phyloP scores from a whole-genome alignment of 2,113 vertebrate species.

The Scatophagus argus region DNA sequence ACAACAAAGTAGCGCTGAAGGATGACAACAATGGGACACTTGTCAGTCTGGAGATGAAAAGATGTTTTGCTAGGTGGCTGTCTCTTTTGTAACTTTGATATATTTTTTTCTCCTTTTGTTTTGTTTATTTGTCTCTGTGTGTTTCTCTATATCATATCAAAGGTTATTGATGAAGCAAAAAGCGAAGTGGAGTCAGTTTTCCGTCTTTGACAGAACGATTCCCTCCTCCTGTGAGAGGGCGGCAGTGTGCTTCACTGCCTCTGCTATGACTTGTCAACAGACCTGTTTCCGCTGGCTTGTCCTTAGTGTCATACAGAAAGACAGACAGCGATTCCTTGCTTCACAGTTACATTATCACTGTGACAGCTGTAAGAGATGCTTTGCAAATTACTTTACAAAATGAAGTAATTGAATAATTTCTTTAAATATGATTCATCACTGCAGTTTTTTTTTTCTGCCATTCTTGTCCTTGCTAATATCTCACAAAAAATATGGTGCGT shows the following conservation, averaged over 20 bases:
- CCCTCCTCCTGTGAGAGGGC: conserved; percentile 57
- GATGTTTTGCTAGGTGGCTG: conserved; percentile 74
- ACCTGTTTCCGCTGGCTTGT: conserved; percentile 71
- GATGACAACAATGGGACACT: conserved; percentile 82
- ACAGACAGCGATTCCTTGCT: too few species aligned
- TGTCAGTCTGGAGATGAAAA: conserved; percentile 84
- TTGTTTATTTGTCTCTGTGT: conserved; percentile 65
- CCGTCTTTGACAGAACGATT: conserved; percentile 55
- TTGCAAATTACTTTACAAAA: too few species aligned
- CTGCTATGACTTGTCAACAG: conserved; percentile 66
- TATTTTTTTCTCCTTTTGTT: conserved; percentile 50
- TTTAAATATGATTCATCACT: too few species aligned
- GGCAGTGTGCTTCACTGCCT: conserved; percentile 63
- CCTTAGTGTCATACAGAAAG: conserved; percentile 57
- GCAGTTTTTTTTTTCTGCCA: too few species aligned
- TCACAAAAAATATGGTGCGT: too few species aligned
- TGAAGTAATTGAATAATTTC: too few species aligned
- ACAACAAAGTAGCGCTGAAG: conserved; percentile 80
- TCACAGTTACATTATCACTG: too few species aligned
- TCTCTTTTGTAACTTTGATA: conserved; percentile 69
- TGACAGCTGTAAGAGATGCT: too few species aligned
- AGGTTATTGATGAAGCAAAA: conserved; percentile 71
- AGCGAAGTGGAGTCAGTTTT: conserved; percentile 75
- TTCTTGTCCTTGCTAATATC: too few species aligned
- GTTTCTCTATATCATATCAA: conserved; percentile 67